phyloP scores from a whole-genome alignment of 1,140 invertebrate species.

The Neodiprion virginianus region DNA sequence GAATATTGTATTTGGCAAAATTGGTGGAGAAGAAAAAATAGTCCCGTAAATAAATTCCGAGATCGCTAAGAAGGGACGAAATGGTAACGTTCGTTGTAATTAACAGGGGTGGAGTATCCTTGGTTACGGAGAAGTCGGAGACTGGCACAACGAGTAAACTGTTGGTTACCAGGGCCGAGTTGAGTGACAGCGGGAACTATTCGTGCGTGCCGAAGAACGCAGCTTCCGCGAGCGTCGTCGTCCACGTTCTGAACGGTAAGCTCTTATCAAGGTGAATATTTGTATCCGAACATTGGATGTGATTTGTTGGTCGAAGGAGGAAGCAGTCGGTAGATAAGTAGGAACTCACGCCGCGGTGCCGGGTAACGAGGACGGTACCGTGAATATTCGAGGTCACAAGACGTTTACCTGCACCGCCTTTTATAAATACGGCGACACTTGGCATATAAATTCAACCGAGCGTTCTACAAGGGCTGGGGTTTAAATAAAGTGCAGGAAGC shows the following conservation, averaged over 20 bases:
- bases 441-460: not conserved
- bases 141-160: slow-evolving; percentile 85
- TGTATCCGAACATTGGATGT: not conserved
- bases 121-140: slow-evolving; percentile 90
- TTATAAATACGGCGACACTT: not conserved
- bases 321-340: no score
- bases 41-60: not conserved
- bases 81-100: slow-evolving; percentile 25
- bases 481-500: not conserved
- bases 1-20: not conserved
- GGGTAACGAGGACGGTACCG: no score
- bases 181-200: slow-evolving; percentile 86
- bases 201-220: slow-evolving; percentile 86
- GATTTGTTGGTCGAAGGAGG: no score
- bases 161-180: slow-evolving; percentile 81
- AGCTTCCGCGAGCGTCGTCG: slow-evolving; percentile 81
- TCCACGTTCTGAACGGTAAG: slow-evolving; percentile 89
- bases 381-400: not conserved
- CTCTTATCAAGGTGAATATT: not conserved
- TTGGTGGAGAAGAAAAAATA: not conserved
- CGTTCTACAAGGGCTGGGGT: not conserved
- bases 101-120: slow-evolving; percentile 77
- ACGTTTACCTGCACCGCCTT: not conserved
- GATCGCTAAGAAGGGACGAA: not conserved
- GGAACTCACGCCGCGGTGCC: no score